phyloP scores from a whole-genome alignment of 2,113 vertebrate species.

The Scartelaos histophorus region DNA sequence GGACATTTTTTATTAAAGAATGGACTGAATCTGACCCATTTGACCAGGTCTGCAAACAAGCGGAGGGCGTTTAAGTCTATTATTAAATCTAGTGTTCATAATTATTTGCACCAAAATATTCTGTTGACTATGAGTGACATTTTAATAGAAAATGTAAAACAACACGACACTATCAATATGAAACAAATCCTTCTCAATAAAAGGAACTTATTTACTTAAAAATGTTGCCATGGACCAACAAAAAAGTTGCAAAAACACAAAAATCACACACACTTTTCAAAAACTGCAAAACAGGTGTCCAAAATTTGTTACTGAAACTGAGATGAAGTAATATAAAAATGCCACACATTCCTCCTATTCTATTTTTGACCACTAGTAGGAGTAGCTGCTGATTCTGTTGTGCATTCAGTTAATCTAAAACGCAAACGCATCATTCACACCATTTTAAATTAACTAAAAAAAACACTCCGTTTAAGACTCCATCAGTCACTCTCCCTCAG shows the following conservation, averaged over 20 bases:
- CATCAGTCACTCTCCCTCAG: not conserved
- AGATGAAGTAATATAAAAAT: not conserved
- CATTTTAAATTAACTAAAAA: not conserved
- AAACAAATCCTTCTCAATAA: not conserved
- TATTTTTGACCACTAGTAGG: not conserved
- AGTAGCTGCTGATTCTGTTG: not conserved
- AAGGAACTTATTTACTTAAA: too few species aligned
- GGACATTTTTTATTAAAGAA: not conserved
- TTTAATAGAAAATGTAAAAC: not conserved
- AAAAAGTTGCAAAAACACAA: too few species aligned
- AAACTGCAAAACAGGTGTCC: too few species aligned
- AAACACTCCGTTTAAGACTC: not conserved
- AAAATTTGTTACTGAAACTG: not conserved
- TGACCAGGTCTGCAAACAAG: too few species aligned
- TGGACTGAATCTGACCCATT: not conserved
- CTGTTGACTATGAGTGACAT: not conserved
- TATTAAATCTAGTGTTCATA: not conserved
- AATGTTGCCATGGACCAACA: too few species aligned
- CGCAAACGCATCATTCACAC: not conserved
- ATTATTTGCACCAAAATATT: not conserved
- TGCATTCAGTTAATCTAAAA: not conserved
- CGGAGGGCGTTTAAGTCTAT: not conserved
- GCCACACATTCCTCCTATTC: not conserved
- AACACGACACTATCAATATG: not conserved
- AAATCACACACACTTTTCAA: too few species aligned